These are phyloP conservation scores for Limenitis camilla DNA, from an alignment of 2,888 invertebrate species.

Conservation along the genomic window DNA sequence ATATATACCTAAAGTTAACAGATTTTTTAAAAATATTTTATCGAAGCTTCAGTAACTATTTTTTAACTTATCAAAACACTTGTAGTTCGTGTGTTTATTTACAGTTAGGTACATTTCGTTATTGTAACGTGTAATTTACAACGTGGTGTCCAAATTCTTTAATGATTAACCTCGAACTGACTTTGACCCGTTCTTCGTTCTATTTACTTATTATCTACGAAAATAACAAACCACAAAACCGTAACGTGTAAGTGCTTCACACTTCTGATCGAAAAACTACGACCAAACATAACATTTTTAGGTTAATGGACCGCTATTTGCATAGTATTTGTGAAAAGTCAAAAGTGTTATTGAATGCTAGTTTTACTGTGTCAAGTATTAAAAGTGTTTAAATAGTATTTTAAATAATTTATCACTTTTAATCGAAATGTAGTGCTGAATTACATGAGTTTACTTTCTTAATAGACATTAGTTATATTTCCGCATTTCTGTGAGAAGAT, in stretches of 20 bases:
- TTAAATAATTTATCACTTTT: too few relatives aligned
- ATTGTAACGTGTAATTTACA: too few relatives aligned
- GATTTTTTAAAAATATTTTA: not conserved
- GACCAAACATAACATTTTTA: constrained; percentile 61
- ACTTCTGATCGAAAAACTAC: constrained; percentile 31
- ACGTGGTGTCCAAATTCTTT: too few relatives aligned
- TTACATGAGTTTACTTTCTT: too few relatives aligned
- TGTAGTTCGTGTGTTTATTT: too few relatives aligned
- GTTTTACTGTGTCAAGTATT: not conserved
- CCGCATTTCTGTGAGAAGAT: too few relatives aligned
- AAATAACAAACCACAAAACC: not conserved
- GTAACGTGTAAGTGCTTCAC: not conserved
- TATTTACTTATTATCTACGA: not conserved
- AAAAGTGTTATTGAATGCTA: constrained; percentile 1
- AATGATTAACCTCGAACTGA: not conserved
- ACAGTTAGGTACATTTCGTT: too few relatives aligned
- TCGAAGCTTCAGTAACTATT: not conserved
- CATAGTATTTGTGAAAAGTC: constrained; percentile 28
- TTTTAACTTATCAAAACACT: too few relatives aligned
- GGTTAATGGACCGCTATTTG: constrained; percentile 62
- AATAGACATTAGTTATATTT: too few relatives aligned
- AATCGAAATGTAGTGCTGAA: too few relatives aligned
- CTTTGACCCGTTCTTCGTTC: not conserved
- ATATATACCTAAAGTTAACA: too few relatives aligned
- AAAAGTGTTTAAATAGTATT: too few relatives aligned